Evolutionary conservation across 2,113 vertebrate genomes (phyloP), one percentile per base, ranked within the genome.

Genomic region (Antennarius striatus): DNA sequence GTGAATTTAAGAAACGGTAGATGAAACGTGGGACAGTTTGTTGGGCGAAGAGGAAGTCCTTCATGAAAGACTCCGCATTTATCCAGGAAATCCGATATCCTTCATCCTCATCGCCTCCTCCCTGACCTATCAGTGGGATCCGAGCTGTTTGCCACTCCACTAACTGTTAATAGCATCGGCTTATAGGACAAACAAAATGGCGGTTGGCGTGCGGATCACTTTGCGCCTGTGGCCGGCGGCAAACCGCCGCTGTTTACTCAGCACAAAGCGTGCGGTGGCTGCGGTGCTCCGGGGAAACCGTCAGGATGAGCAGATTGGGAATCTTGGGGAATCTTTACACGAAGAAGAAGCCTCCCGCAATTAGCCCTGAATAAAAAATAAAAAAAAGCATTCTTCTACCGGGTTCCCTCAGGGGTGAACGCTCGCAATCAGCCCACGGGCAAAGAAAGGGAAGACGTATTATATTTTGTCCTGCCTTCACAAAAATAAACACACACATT

Each of bases 171-270:
- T 49, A 65, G 42, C 6, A 42, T n/a, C 32, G 45, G 43, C 63
- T 79, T 47, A 56, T 32, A 77, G 59, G 74, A 82, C 57, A 79
- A 80, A 80, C 73, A 80, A 65, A 79, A 86, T 77, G 67, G 70
- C 7, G 22, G 54, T 61, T 70, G 7, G 36, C 46, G 22, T 22
- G 22, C 22, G 22, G 22, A 22, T 22, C 22, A 22, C 22, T 43
- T 71, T 64, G 58, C 56, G 68, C n/a, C 65, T 80, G 88, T 57
- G 75, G 71, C 67, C 15, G 9, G 28, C 1, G 30, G 22, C 28
- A 71, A 71, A 83, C 66, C 60, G 2, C 68, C 8, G 42, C 49
- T 60, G 75, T 85, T 81, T 71, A 63, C 80, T 73, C 80, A 73
- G 80, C 80, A 81, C 64, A 81, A 73, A 75, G 56, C 28, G 3